These are phyloP conservation scores for Sialia sialis DNA, from an alignment of 2,113 vertebrate species.

Conservation along the genomic window DNA sequence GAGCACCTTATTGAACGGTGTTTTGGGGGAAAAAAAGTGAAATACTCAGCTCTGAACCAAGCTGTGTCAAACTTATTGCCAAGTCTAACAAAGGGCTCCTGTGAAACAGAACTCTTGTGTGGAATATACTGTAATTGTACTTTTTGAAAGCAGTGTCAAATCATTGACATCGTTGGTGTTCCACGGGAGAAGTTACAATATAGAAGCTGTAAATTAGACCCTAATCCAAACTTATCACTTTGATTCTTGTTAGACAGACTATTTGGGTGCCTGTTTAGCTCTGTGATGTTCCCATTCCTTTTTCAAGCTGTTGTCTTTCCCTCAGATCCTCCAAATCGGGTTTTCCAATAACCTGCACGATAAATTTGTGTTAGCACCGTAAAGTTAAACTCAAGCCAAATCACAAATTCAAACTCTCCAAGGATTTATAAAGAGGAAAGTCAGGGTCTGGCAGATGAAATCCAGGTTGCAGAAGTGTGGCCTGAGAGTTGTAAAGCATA, in stretches of 20 bases:
- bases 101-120: background rate
- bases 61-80: background rate
- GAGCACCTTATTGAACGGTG: rapidly evolving
- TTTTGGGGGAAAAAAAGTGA: background rate
- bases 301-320: background rate
- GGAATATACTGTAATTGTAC: conserved; percentile 10
- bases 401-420: background rate
- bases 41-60: background rate
- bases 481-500: background rate
- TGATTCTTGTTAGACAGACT: background rate
- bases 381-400: background rate
- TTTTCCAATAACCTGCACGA: background rate
- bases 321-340: background rate
- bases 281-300: background rate
- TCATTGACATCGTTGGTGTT: conserved; percentile 29
- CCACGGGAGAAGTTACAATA: background rate
- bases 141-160: conserved; percentile 46
- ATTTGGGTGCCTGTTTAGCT: background rate
- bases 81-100: conserved; percentile 20
- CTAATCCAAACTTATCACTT: conserved; percentile 25
- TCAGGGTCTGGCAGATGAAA: background rate
- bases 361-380: background rate
- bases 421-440: background rate
- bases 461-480: background rate
- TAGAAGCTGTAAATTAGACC: conserved; percentile 1